phyloP scores from a whole-genome alignment of 2,113 vertebrate genomes.

The Puma concolor region DNA sequence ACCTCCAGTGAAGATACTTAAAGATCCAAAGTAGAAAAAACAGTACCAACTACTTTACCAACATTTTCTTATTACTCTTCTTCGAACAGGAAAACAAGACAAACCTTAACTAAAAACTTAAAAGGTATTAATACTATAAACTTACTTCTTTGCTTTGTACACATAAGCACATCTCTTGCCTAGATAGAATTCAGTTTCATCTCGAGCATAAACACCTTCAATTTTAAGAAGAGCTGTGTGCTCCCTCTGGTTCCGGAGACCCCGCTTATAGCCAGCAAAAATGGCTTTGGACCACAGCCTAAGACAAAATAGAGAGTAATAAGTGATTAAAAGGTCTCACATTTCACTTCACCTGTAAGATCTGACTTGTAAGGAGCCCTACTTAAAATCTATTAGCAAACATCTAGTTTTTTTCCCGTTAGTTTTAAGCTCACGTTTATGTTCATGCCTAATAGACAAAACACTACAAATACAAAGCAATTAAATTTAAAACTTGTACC shows the following conservation, averaged over 20 bases:
- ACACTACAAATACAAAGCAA: neutral
- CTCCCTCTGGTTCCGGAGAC: slow-evolving; percentile 97
- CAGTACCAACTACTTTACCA: neutral
- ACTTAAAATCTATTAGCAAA: neutral
- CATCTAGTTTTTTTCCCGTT: neutral
- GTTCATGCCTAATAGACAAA: neutral
- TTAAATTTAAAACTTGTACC: slow-evolving; percentile 85
- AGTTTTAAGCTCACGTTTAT: neutral
- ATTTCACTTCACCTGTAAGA: neutral
- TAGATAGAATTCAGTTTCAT: slow-evolving; percentile 97
- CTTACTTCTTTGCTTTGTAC: slow-evolving; percentile 99
- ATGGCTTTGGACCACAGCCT: slow-evolving; percentile 98
- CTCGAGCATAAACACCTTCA: slow-evolving; percentile 95
- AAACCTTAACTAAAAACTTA: neutral
- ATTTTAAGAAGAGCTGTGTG: slow-evolving; percentile 97
- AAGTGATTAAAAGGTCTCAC: neutral
- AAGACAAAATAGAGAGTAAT: neutral
- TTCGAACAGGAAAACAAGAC: neutral
- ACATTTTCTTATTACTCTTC: neutral
- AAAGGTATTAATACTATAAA: neutral
- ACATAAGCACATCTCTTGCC: slow-evolving; percentile 98
- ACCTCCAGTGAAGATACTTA: neutral
- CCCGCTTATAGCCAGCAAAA: slow-evolving; percentile 98
- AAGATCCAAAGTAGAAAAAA: neutral
- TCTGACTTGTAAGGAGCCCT: neutral